Evolutionary conservation across 2,797 vertebrate species (phyloP), one percentile per base, ranked within the genome.

Genomic region (Distichodus sexfasciatus): DNA sequence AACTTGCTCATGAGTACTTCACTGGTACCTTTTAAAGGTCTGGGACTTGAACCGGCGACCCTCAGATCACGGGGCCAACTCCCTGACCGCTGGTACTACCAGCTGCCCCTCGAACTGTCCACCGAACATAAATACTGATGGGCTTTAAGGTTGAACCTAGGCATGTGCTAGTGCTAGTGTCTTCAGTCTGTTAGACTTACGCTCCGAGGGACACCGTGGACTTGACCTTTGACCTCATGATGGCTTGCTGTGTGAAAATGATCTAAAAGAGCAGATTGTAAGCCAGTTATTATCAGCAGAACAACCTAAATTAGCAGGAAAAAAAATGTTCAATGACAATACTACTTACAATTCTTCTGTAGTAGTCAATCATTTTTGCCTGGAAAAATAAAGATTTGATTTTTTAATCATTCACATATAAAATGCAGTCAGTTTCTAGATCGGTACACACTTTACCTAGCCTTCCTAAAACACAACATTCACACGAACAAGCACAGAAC

Each of bases 171-270:
- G 4, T 3, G 14, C 4, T 38, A 24, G 5, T 26, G 31, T 12
- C 24, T 24, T 23, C 4, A 53, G 17, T 14, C 28, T 47, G 15
- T 38, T 68, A 41, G 48, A 90, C 96, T 87, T 91, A 99, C 97
- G 92, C 94, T 89, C 91, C 93, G 0, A 98, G 84, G n/a, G 97
- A 99, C 80, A 98, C 96, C 0, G 95, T 94, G 6, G 95, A 97
- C 81, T 99, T 98, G 79, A 98, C 95, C 46, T 91, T 95, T 78
- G 96, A 90, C 84, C 94, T 95, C 94, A 94, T 86, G 53, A 98
- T 85, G 48, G 92, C 90, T 83, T 96, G 95, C 68, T 96, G 94
- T 58, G 91, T 92, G 85, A 94, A 98, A 46, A 98, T 93, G 82
- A 94, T 97, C 97, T 99, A 65, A 10, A 82, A 82, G 58, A 72